phyloP scores from a whole-genome alignment of 1,140 invertebrate genomes.

The Tetragonula clypearis region DNA sequence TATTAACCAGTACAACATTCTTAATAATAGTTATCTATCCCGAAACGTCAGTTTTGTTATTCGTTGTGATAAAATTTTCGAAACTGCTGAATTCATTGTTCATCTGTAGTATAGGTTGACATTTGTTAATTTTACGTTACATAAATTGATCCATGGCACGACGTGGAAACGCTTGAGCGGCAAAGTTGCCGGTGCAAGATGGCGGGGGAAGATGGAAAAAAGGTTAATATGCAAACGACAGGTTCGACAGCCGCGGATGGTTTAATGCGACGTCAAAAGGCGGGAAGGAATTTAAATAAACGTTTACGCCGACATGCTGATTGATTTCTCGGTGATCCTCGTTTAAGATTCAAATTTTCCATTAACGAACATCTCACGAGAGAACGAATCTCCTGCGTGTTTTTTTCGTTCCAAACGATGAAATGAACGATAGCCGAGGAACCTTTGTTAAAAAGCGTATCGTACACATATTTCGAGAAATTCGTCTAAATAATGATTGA shows the following conservation, averaged over 20 bases:
- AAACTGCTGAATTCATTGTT: no score
- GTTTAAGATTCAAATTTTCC: conserved; percentile 34
- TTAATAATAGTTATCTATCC: no score
- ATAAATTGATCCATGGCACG: background rate
- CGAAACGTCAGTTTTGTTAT: no score
- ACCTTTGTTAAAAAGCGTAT: background rate
- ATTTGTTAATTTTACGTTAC: no score
- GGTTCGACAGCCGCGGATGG: background rate
- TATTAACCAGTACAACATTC: no score
- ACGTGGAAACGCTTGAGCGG: no score
- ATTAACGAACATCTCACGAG: background rate
- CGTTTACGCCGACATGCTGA: conserved; percentile 8
- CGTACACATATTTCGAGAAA: no score
- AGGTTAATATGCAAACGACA: conserved; percentile 37
- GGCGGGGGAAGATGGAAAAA: background rate
- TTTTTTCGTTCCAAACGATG: no score
- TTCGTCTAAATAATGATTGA: background rate
- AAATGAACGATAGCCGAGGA: background rate
- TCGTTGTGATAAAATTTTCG: no score
- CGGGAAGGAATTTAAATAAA: conserved; percentile 18
- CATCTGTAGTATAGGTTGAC: no score
- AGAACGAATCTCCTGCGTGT: background rate
- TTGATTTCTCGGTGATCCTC: background rate
- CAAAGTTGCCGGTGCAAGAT: background rate
- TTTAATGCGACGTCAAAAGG: conserved; percentile 22